A percentile compares a stretch with the other conserved stretches of the same genome.
phyloP scores from a whole-genome alignment of 2,888 invertebrate genomes.

The Sminthurides aquaticus region DNA sequence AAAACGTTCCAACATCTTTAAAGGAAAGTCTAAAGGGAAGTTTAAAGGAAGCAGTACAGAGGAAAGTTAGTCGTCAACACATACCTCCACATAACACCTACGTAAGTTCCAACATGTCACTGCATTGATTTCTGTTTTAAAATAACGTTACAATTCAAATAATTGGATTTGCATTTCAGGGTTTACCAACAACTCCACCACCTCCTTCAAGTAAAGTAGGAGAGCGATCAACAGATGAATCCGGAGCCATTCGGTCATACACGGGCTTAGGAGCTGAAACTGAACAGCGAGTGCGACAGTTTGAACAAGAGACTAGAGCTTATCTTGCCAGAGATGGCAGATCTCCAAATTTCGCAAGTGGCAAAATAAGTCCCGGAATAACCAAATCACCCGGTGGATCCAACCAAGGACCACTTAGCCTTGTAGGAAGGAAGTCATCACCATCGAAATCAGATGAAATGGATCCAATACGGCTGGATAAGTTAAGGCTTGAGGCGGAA shows the following conservation, averaged over 20 bases:
- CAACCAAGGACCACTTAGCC: neutral
- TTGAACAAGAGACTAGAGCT: constrained; percentile 68
- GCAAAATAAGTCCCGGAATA: neutral
- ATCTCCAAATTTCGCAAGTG: constrained; percentile 32
- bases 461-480: constrained; percentile 48
- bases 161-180: constrained; percentile 16
- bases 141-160: neutral
- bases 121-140: neutral
- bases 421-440: neutral
- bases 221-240: constrained; percentile 46
- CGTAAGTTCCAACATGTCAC: constrained; percentile 25
- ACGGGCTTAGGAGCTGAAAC: constrained; percentile 56
- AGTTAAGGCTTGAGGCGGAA: constrained; percentile 50
- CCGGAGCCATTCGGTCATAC: constrained; percentile 52
- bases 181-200: constrained; percentile 26
- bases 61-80: constrained; percentile 34
- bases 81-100: constrained; percentile 31
- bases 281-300: constrained; percentile 60
- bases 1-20: neutral
- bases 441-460: constrained; percentile 44
- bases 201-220: constrained; percentile 15
- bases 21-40: constrained; percentile 12
- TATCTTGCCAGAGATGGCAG: constrained; percentile 50
- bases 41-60: constrained; percentile 35
- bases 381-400: neutral